Base-by-base conservation (phyloP, 2,113 vertebrate species). In the Fregetta grallaria region DNA sequence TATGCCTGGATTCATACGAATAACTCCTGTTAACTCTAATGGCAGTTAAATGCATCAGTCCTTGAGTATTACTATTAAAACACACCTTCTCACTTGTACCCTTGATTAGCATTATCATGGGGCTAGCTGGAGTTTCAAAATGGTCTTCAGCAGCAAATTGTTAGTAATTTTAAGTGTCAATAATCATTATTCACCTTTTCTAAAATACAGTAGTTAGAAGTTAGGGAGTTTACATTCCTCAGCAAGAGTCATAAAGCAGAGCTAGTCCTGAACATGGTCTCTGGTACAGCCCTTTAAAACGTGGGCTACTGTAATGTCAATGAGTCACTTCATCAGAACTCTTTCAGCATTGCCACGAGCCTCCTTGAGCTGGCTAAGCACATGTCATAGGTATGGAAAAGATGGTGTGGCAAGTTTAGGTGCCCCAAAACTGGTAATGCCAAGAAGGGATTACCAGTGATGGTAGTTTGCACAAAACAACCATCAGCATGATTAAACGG, bases 131-230 rank as follows among this genome's bases (percentile, higher is more conserved):
- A 32, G 53, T 76, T 92, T 89, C 66, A 83, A 30, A 83, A 75
- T 81, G 45, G 38, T 85, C 65, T 87, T 89, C 80, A 91, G 16
- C 7, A 44, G n/a, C 44, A 78, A 89, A 89, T 93, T 94, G 84
- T 92, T 92, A 92, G 73, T 83, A 96, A 97, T 97, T 96, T 97
- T 92, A 89, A 77, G 49, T 91, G 80, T 94, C 90, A 94, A 88
- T 97, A 97, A 72, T 92, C 91, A 80, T 95, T 93, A 83, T 56
- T 94, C 82, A 76, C 74, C 67, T 81, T 91, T 62, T 58, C 42
- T 97, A 96, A 97, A 97, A 94, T 47, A 58, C 34, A 56, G 78
- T 50, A 93, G 40, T 90, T 82, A 77, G 73, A 45, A 90, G 61
- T 90, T 6, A 94, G 32, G 34, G 47, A 52, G 49, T 87, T 95